Evolutionary conservation across 1,140 invertebrate species (phyloP).

Genomic region (Geopemphigus sp.): DNA sequence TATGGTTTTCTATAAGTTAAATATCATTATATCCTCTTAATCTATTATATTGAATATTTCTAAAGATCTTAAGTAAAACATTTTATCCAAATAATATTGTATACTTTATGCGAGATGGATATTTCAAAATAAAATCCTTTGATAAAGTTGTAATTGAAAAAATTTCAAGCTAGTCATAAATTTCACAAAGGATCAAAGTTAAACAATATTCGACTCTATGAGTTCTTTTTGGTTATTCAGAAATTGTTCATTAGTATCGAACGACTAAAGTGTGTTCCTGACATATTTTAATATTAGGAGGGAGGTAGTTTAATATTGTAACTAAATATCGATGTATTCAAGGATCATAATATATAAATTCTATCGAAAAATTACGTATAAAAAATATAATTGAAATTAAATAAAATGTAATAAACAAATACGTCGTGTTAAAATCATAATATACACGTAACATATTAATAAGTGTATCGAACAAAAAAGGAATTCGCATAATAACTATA

Average conservation of each 20-base stretch:
- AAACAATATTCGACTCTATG: background rate
- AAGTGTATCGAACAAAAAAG: no score
- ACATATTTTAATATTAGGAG: background rate
- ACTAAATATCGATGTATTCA: no score
- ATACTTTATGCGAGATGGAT: background rate
- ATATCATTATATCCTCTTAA: background rate
- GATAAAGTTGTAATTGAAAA: background rate
- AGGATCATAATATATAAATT: no score
- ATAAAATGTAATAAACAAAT: no score
- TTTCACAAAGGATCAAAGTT: constrained; percentile 1
- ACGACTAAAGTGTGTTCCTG: background rate
- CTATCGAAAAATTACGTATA: no score
- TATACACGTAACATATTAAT: no score
- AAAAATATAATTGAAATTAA: no score
- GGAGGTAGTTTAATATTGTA: no score
- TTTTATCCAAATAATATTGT: no score
- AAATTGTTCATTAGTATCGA: background rate
- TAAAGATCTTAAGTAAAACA: background rate
- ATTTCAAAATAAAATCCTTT: background rate
- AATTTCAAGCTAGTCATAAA: background rate
- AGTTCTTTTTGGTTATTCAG: background rate
- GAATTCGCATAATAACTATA: no score
- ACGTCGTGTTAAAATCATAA: no score
- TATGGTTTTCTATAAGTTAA: background rate
- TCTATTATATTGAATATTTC: background rate